A percentile compares a stretch with the other conserved stretches of the same genome.
These are phyloP conservation scores for Trachythela sp. DNA, from an alignment of 64 coral and sea anemone genomes.

Conservation along the genomic window DNA sequence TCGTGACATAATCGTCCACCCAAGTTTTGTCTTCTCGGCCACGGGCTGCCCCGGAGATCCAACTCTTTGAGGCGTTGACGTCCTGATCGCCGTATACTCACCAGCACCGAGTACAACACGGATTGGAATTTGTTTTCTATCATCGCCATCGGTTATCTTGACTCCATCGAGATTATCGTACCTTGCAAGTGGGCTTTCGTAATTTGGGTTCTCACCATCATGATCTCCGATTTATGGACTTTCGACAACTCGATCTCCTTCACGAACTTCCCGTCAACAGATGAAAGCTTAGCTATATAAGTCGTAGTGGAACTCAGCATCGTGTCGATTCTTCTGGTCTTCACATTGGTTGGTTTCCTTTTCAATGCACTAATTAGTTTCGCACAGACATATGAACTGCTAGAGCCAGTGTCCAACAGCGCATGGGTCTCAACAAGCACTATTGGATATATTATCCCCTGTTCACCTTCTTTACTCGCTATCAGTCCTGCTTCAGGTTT, in stretches of 20 bases:
- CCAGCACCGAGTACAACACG: background rate
- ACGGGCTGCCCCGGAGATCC: background rate
- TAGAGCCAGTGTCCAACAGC: slow-evolving; percentile 28
- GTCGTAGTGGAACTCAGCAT: slow-evolving; percentile 13
- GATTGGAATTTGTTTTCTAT: background rate
- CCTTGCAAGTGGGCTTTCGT: background rate
- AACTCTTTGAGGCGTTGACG: background rate
- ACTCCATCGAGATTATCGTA: background rate
- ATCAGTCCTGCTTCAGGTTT: background rate
- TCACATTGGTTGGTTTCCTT: background rate
- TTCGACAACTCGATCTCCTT: background rate
- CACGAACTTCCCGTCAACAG: background rate
- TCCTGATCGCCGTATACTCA: background rate
- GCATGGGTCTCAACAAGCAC: slow-evolving; percentile 38
- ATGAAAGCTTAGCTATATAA: background rate
- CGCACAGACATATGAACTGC: slow-evolving; percentile 29
- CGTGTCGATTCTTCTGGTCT: slow-evolving; percentile 34
- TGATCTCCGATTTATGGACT: background rate
- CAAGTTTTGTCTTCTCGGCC: background rate
- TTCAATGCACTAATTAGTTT: slow-evolving; percentile 22
- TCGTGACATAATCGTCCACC: background rate
- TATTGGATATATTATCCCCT: slow-evolving; percentile 34
- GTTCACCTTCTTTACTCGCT: slow-evolving; percentile 1
- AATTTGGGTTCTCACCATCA: background rate
- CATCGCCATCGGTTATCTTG: background rate